phyloP scores from a whole-genome alignment of 2,797 vertebrate genomes.

The Pseudomugil tenellus region DNA sequence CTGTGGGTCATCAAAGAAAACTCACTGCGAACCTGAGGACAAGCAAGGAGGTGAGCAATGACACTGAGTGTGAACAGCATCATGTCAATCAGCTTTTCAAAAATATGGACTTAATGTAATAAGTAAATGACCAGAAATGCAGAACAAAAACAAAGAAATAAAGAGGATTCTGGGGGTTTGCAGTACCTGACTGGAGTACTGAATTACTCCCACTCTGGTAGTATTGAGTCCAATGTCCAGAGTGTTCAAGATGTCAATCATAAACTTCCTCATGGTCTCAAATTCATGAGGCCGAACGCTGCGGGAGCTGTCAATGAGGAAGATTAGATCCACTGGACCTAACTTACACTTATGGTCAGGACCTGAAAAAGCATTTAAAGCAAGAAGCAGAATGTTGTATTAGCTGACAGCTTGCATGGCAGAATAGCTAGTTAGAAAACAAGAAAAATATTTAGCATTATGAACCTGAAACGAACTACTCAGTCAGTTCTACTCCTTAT shows the following conservation, averaged over 20 bases:
- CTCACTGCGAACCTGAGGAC: conserved; percentile 89
- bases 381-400: background rate
- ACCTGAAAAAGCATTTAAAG: conserved; percentile 43
- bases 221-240: conserved; percentile 87
- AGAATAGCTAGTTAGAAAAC: background rate
- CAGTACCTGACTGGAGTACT: conserved; percentile 95
- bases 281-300: conserved; percentile 96
- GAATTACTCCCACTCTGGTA: conserved; percentile 92
- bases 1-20: conserved; percentile 91
- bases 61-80: background rate
- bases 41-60: background rate
- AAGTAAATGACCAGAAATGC: background rate
- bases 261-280: conserved; percentile 94
- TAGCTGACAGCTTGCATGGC: background rate
- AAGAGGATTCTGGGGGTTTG: conserved; percentile 67
- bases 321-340: conserved; percentile 93
- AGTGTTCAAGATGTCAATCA: conserved; percentile 91
- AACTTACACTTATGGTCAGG: conserved; percentile 87
- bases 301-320: conserved; percentile 97
- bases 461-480: background rate
- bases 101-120: background rate
- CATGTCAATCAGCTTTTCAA: background rate
- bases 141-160: background rate
- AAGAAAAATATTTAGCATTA: background rate
- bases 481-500: background rate